Base-by-base conservation (phyloP, 2,113 vertebrate species). In the Mesoclemmys tuberculata region DNA sequence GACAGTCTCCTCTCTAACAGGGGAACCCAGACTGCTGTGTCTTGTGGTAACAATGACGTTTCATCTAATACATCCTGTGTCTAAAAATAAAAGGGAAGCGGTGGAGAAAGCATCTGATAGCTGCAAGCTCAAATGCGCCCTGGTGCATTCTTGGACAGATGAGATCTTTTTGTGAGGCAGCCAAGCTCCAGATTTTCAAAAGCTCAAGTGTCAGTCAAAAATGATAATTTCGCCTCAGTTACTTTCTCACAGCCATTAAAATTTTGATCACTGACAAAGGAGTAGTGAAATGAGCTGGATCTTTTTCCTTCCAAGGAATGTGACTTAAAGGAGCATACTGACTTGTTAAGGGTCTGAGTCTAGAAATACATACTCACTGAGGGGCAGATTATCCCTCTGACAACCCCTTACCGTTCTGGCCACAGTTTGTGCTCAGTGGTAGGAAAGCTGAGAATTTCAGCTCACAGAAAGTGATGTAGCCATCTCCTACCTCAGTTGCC, bases 41-140 rank as follows among this genome's bases (percentile, higher is more conserved):
- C 93, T 55, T n/a, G 71, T 5, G 19, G 88, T 92, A 79, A 92
- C 91, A 89, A 93, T 97, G 91, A 94, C 90, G 89, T 84, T 91
- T 51, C 86, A 89, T 82, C 88, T 95, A 86, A 91, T 92, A 83
- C 49, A 38, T 81, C 56, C 75, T 41, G 9, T 74, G 58, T 83
- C 95, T 95, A 95, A 96, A 96, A 95, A 96, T 96, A 94, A 95
- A 94, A 95, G 87, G 85, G 85, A 92, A 96, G 85, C 13, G 1
- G 46, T 85, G 87, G 92, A 91, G 96, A 96, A 96, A 94, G 89
- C 88, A 83, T 35, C 86, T 94, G 48, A 80, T 81, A 92, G 88
- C 89, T 92, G 87, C 56, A 58, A 78, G 64, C 80, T 71, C 90
- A 44, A 87, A 88, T 91, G 0, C 92, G 82, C 93, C 91, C 93